These are phyloP conservation scores for Heterotis niloticus DNA, from an alignment of 2,113 vertebrate genomes.

Conservation along the genomic window DNA sequence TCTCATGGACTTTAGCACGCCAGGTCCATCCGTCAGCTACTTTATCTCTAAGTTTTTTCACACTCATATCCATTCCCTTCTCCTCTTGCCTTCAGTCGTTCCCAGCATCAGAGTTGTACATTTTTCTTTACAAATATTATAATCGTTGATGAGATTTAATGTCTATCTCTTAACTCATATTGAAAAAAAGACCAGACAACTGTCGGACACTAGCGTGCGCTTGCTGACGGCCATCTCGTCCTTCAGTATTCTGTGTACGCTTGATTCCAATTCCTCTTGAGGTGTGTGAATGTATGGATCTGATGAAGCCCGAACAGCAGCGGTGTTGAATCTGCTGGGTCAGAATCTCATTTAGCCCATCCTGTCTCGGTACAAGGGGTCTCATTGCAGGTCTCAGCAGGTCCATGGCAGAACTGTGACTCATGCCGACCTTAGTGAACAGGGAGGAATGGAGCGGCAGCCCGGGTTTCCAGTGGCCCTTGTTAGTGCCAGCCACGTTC, in stretches of 20 bases:
- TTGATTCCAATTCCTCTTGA: neutral
- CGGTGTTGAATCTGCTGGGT: constrained; percentile 13
- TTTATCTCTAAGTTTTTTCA: too few species aligned
- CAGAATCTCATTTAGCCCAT: constrained; percentile 1
- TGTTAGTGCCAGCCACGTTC: neutral
- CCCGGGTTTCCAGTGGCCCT: neutral
- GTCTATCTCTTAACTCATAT: neutral
- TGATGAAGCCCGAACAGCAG: neutral
- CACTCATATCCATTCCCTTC: too few species aligned
- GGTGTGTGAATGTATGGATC: neutral
- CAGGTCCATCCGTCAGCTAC: too few species aligned
- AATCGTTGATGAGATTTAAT: too few species aligned
- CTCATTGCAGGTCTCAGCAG: neutral
- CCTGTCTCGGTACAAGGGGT: neutral
- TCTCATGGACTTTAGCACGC: too few species aligned
- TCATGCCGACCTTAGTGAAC: neutral
- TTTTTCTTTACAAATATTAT: too few species aligned
- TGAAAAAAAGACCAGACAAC: neutral
- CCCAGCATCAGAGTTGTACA: too few species aligned
- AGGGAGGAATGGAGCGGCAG: neutral
- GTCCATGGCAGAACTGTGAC: neutral
- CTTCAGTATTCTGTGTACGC: neutral
- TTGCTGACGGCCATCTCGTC: neutral
- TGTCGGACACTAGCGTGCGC: neutral
- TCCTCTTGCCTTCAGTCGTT: too few species aligned